These are phyloP conservation scores for Acromyrmex charruanus DNA, from an alignment of 1,140 invertebrate species.

Conservation along the genomic window DNA sequence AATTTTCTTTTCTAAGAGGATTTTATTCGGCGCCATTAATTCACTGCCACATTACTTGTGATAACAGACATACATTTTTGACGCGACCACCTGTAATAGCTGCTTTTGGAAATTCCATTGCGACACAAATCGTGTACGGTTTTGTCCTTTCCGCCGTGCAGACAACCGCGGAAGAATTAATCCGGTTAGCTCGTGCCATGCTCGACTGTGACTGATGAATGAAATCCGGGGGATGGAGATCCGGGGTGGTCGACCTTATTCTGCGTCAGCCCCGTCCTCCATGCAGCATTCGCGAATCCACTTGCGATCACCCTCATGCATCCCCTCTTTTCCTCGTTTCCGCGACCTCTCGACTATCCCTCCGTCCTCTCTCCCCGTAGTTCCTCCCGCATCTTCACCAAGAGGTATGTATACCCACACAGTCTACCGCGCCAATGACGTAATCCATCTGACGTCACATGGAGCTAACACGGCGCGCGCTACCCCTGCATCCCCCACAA, in stretches of 20 bases:
- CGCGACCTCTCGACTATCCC: slow-evolving; percentile 26
- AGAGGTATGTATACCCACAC: slow-evolving; percentile 55
- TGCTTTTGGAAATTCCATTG: slow-evolving; percentile 14
- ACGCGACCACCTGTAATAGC: slow-evolving; percentile 11
- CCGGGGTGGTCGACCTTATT: slow-evolving; percentile 82
- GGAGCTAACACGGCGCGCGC: slow-evolving; percentile 60
- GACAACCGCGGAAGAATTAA: slow-evolving; percentile 68
- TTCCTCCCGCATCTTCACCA: slow-evolving; percentile 48
- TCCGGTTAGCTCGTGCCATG: slow-evolving; percentile 63
- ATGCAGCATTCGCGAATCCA: slow-evolving; percentile 39
- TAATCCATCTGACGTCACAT: slow-evolving; percentile 81
- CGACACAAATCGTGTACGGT: slow-evolving; percentile 1
- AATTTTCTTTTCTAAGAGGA: not conserved
- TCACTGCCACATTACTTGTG: not conserved
- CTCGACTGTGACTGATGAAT: slow-evolving; percentile 82
- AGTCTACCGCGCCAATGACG: slow-evolving; percentile 78
- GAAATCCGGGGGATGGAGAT: slow-evolving; percentile 77
- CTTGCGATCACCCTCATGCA: slow-evolving; percentile 12
- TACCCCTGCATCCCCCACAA: slow-evolving; percentile 57
- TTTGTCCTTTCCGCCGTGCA: not conserved
- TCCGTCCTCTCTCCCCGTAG: not conserved
- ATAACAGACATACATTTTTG: slow-evolving; percentile 1
- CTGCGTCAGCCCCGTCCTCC: slow-evolving; percentile 70
- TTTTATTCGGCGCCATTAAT: slow-evolving; percentile 11
- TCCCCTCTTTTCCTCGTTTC: not conserved